Conservation (phyloP, 2,113 vertebrate genomes). For the Chloropsis cyanopogon region DNA sequence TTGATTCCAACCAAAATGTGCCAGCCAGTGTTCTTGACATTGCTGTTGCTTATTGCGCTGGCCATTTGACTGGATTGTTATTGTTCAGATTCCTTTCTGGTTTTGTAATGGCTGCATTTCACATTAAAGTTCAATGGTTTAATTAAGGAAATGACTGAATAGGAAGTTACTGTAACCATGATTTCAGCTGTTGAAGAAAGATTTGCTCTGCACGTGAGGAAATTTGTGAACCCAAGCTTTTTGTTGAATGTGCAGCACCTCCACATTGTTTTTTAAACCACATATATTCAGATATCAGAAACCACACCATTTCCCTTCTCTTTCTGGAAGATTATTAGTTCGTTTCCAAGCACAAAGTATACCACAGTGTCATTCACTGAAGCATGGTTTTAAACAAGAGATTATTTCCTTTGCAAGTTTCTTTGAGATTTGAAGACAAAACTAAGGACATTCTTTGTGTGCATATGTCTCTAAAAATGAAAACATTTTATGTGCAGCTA, state of each 20-base stretch:
- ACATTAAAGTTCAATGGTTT: constrained; percentile 65
- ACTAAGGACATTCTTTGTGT: not conserved
- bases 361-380: not conserved
- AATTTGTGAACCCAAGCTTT: constrained; percentile 11
- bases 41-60: not conserved
- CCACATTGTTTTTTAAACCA: not conserved
- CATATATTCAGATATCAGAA: not conserved
- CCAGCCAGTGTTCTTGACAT: constrained; percentile 36
- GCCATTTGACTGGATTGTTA: constrained; percentile 38
- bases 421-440: not conserved
- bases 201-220: constrained; percentile 25
- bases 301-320: not conserved
- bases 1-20: constrained; percentile 62
- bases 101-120: constrained; percentile 62
- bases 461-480: not conserved
- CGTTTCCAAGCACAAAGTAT: not conserved
- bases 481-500: not conserved
- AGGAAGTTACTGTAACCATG: constrained; percentile 66
- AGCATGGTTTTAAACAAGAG: not conserved
- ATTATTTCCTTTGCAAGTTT: not conserved
- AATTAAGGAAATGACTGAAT: constrained; percentile 72
- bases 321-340: not conserved
- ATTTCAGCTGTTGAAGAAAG: constrained; percentile 66
- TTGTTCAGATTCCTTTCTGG: constrained; percentile 62
- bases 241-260: not conserved